These are phyloP conservation scores for Vicugna pacos DNA, from an alignment of 2,113 vertebrate genomes.

Conservation along the genomic window DNA sequence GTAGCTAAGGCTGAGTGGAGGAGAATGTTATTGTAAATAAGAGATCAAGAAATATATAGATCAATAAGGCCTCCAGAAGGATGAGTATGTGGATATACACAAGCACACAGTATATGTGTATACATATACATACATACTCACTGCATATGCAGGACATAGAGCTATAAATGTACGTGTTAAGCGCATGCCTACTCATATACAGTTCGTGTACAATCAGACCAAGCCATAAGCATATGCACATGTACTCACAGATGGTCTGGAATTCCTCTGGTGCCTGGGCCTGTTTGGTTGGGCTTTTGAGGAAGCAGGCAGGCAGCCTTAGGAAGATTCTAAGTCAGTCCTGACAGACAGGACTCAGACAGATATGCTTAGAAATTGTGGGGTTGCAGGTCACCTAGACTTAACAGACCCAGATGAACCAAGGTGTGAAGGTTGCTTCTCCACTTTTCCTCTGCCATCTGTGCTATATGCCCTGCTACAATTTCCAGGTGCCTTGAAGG, in stretches of 20 bases:
- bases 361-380: not conserved
- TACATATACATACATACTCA: too few species aligned
- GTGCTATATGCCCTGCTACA: not conserved
- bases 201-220: not conserved
- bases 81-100: not conserved
- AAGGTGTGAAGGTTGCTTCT: not conserved
- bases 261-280: not conserved
- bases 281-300: slow-evolving; percentile 10
- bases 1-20: not conserved
- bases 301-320: not conserved
- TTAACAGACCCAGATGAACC: not conserved
- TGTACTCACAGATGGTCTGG: not conserved
- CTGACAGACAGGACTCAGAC: not conserved
- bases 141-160: not conserved
- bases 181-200: not conserved
- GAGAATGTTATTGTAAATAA: not conserved
- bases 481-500: slow-evolving; percentile 42
- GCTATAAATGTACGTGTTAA: not conserved
- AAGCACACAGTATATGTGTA: too few species aligned
- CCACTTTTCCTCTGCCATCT: not conserved
- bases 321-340: not conserved
- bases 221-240: not conserved
- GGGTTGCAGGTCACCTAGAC: not conserved
- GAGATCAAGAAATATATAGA: slow-evolving; percentile 4
- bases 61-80: not conserved